phyloP scores from a whole-genome alignment of 1,140 invertebrate genomes.

The Cyclina sinensis region DNA sequence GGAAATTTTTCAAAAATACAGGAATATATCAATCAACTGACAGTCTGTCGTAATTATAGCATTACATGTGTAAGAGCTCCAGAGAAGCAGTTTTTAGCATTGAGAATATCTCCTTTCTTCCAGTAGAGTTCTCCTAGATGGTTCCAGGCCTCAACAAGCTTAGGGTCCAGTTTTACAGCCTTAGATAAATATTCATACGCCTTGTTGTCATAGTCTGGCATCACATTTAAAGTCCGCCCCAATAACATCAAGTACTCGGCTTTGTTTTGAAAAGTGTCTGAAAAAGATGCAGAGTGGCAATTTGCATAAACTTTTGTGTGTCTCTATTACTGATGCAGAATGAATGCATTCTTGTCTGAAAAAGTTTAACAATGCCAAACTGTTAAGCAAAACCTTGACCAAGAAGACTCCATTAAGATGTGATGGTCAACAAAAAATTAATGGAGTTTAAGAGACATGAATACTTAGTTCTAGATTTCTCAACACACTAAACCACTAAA shows the following conservation, averaged over 20 bases:
- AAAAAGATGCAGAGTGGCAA: conserved; percentile 65
- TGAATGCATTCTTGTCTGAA: no score
- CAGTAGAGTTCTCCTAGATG: conserved; percentile 96
- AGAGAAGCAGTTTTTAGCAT: conserved; percentile 95
- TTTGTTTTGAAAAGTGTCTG: conserved; percentile 86
- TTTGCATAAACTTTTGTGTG: neutral
- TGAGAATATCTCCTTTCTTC: conserved; percentile 93
- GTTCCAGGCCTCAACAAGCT: conserved; percentile 94
- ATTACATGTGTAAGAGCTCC: conserved; percentile 93
- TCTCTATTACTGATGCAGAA: no score
- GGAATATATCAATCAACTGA: no score
- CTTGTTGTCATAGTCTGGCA: conserved; percentile 90
- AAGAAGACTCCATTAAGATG: no score
- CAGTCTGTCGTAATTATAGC: no score
- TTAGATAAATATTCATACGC: conserved; percentile 93
- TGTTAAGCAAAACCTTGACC: no score
- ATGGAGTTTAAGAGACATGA: no score
- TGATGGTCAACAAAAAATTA: no score
- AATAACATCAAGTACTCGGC: conserved; percentile 92
- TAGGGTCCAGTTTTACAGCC: conserved; percentile 94
- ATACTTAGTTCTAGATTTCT: no score
- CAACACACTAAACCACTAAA: no score
- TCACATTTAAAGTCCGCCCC: conserved; percentile 93
- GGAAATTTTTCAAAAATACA: no score
- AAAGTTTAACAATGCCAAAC: no score